These are phyloP conservation scores for Euphysa ruthae DNA, from an alignment of 30 jellyfish, hydroid and myxozoan species.

Conservation along the genomic window DNA sequence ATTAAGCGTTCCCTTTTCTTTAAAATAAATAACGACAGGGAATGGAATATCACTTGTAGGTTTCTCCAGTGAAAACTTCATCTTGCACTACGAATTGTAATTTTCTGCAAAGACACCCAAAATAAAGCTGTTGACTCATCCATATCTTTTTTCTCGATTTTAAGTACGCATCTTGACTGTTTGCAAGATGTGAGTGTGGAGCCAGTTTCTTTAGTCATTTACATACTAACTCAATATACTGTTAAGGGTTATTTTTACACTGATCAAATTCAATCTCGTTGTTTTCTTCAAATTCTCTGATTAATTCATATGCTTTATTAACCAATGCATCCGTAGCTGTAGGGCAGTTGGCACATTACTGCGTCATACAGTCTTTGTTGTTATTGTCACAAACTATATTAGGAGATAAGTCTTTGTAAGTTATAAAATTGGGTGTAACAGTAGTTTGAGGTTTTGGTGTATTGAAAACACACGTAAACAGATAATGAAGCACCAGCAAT, in stretches of 20 bases:
- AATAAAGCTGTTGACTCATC: too few relatives aligned
- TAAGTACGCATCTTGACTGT: too few relatives aligned
- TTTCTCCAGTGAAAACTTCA: background rate
- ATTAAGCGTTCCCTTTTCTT: background rate
- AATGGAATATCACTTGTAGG: background rate
- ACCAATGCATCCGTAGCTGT: conserved; percentile 3
- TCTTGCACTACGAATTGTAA: background rate
- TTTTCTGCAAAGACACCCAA: background rate
- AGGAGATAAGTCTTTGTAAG: conserved; percentile 34
- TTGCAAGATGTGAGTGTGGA: too few relatives aligned
- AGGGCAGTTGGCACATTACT: conserved; percentile 41
- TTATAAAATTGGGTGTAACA: conserved; percentile 21
- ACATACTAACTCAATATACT: background rate
- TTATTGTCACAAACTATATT: conserved; percentile 26
- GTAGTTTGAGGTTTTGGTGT: conserved; percentile 57
- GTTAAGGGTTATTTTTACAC: conserved; percentile 20
- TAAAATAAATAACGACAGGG: background rate
- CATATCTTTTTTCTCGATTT: too few relatives aligned
- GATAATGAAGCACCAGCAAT: background rate
- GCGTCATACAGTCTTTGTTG: conserved; percentile 37
- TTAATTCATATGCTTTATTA: conserved; percentile 7
- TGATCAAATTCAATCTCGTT: conserved; percentile 26
- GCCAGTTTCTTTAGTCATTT: background rate
- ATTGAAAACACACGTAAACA: background rate
- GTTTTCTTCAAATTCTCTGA: conserved; percentile 19